These are phyloP conservation scores for Gambelia wislizenii DNA, from an alignment of 2,797 vertebrate genomes.

Conservation along the genomic window DNA sequence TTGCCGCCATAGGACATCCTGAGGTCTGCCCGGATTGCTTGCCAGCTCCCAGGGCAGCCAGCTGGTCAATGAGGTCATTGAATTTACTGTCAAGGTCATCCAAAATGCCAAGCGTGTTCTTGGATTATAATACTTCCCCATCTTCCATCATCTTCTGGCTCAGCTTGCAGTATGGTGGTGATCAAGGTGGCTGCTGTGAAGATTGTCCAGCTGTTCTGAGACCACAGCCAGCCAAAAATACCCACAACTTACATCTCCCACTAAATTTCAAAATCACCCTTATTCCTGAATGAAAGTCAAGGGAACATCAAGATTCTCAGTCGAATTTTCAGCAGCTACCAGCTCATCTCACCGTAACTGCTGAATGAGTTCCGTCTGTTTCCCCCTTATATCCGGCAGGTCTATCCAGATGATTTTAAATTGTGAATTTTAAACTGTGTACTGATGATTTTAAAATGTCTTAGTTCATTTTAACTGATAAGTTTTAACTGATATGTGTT, in stretches of 20 bases:
- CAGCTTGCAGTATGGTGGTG: slow-evolving; percentile 90
- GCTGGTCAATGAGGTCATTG: slow-evolving; percentile 93
- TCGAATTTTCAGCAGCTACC: background rate
- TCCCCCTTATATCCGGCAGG: background rate
- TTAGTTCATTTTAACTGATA: too few relatives aligned
- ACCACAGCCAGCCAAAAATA: background rate
- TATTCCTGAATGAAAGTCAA: background rate
- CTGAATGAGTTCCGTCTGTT: background rate
- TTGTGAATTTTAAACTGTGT: too few relatives aligned
- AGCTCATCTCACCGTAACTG: background rate
- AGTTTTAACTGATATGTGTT: too few relatives aligned
- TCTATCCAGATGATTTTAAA: too few relatives aligned
- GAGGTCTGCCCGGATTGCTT: slow-evolving; percentile 73
- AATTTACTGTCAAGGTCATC: slow-evolving; percentile 99
- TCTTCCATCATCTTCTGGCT: slow-evolving; percentile 91
- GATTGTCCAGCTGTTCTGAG: background rate
- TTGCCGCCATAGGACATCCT: slow-evolving; percentile 80
- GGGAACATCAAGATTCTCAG: background rate
- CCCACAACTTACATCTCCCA: background rate
- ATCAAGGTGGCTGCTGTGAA: slow-evolving; percentile 74
- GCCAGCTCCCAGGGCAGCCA: slow-evolving; percentile 91
- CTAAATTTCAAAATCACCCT: background rate
- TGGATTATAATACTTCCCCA: slow-evolving; percentile 85
- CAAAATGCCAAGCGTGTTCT: slow-evolving; percentile 94
- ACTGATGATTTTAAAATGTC: too few relatives aligned